Conservation (phyloP, 2,888 invertebrate genomes). For the Vesta saturnalis region DNA sequence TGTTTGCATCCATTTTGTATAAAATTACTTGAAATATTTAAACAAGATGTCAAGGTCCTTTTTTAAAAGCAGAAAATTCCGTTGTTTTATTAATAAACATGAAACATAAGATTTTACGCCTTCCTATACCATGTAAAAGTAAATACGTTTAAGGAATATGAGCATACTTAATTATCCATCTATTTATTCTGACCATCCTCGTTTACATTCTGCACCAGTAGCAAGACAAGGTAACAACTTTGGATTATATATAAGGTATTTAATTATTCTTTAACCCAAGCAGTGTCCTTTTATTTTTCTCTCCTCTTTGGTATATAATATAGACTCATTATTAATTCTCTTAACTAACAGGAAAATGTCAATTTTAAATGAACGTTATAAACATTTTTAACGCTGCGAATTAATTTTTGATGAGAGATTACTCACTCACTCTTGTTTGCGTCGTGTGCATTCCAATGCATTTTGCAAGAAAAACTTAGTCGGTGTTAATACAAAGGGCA, state of each 20-base stretch:
- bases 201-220: constrained; percentile 31
- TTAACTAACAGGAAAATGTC: constrained; percentile 49
- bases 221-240: constrained; percentile 29
- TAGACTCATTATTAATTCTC: constrained; percentile 55
- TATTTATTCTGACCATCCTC: constrained; percentile 17
- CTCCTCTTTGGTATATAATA: constrained; percentile 35
- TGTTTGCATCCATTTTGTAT: too few relatives aligned
- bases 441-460: constrained; percentile 53
- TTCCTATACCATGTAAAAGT: constrained; percentile 28
- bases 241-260: constrained; percentile 42
- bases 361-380: constrained; percentile 45
- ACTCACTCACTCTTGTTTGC: constrained; percentile 15
- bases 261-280: constrained; percentile 46
- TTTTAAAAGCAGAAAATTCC: constrained; percentile 26
- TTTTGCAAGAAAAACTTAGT: constrained; percentile 54
- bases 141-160: constrained; percentile 29
- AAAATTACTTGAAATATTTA: constrained; percentile 5
- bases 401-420: too few relatives aligned
- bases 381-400: too few relatives aligned
- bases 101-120: constrained; percentile 30
- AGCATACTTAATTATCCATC: constrained; percentile 25
- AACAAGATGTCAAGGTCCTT: constrained; percentile 17
- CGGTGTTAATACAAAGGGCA: constrained; percentile 59
- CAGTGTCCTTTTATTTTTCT: background rate
- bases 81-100: constrained; percentile 26